phyloP scores from a whole-genome alignment of 1,140 invertebrate species.

The Macrotrachela quadricornifera region DNA sequence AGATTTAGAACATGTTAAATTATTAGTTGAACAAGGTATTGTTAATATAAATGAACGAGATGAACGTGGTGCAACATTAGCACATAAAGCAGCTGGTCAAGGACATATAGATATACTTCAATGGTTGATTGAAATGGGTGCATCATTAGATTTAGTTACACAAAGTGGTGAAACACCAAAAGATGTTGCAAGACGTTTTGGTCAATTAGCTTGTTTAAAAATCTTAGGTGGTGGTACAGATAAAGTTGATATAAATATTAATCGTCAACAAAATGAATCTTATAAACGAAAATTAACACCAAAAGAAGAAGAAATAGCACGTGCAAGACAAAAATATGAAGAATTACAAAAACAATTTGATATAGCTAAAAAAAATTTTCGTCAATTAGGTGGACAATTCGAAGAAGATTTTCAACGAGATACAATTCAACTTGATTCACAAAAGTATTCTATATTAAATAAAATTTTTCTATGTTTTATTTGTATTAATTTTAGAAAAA shows the following conservation, averaged over 20 bases:
- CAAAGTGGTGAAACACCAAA: conserved; percentile 23
- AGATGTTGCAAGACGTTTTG: conserved; percentile 26
- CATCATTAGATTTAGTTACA: conserved; percentile 23
- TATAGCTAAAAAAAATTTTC: conserved; percentile 28
- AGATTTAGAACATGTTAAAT: conserved; percentile 24
- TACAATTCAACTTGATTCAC: conserved; percentile 20
- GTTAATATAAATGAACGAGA: conserved; percentile 31
- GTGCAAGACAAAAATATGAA: conserved; percentile 24
- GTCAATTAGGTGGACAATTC: conserved; percentile 27
- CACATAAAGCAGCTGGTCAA: conserved; percentile 31
- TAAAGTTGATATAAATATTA: conserved; percentile 14
- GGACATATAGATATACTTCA: conserved; percentile 26
- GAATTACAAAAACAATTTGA: conserved; percentile 25
- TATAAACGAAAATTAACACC: background rate
- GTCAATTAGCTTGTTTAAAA: conserved; percentile 27
- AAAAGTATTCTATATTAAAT: conserved; percentile 12
- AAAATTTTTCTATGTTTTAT: background rate
- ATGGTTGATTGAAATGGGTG: conserved; percentile 30
- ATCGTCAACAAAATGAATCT: background rate
- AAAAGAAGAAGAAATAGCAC: conserved; percentile 5
- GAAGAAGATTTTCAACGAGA: conserved; percentile 19
- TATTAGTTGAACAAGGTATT: conserved; percentile 29
- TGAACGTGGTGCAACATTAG: conserved; percentile 26
- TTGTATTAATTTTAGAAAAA: conserved; percentile 15
- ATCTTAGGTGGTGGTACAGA: conserved; percentile 16